Evolutionary conservation across 2,113 vertebrate genomes (phyloP).

Genomic region (Gymnobelideus leadbeateri): DNA sequence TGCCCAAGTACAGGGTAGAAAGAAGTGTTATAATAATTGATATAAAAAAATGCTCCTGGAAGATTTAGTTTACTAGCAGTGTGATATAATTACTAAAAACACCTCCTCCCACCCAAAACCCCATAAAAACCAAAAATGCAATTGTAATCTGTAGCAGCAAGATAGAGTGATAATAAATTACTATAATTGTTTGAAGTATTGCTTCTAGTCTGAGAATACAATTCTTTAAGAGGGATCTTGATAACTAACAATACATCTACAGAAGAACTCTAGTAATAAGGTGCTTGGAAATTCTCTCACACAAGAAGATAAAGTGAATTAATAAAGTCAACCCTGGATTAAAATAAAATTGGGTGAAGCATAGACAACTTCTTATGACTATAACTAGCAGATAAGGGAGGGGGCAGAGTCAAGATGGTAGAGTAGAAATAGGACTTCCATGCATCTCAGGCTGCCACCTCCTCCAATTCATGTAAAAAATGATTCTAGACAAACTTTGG

Average conservation of each 20-base stretch:
- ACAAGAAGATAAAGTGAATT: background rate
- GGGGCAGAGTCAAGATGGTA: too few relatives aligned
- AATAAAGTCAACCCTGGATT: too few relatives aligned
- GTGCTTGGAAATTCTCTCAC: background rate
- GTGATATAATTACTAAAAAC: background rate
- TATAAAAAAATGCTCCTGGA: background rate
- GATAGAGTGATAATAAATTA: background rate
- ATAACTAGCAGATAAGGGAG: background rate
- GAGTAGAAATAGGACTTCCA: too few relatives aligned
- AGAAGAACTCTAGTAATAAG: background rate
- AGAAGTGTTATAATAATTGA: background rate
- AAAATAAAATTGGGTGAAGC: background rate
- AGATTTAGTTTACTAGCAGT: background rate
- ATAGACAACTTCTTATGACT: background rate
- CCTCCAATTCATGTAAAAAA: too few relatives aligned
- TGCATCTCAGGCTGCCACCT: too few relatives aligned
- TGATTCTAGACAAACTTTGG: too few relatives aligned
- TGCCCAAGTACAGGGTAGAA: constrained; percentile 7
- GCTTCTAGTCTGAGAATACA: background rate
- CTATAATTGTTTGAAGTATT: background rate
- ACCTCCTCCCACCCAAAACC: background rate
- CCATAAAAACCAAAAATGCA: background rate
- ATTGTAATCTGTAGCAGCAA: background rate
- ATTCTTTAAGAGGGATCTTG: background rate
- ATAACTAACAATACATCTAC: background rate